Base-by-base conservation (phyloP, 2,797 vertebrate species). In the Smutsia gigantea region DNA sequence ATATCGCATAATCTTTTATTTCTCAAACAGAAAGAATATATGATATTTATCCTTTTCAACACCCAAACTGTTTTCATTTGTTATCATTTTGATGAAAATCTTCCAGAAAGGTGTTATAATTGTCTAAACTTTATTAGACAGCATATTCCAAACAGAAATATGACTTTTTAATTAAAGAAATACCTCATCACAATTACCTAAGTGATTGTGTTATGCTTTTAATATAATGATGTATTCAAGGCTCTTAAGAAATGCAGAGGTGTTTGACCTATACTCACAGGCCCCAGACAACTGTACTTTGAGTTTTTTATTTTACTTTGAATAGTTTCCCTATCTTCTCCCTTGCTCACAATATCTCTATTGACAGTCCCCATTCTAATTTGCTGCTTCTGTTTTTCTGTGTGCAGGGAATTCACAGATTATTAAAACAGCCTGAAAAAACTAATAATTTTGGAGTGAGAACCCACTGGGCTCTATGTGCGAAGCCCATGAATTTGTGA, bases 221-320 rank as follows among this genome's bases (percentile, higher is more conserved):
- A 88, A 85, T 31, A 85, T 57, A 74, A 39, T 42, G 53, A 77
- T 51, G 14, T n/a, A 66, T 57, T 71, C 94, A 82, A 93, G 51
- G n/a, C n/a, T 94, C 64, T 85, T 83, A 57, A 75, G 83, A 94
- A 94, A 18, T 57, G 2, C 39, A 21, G 51, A 21, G 42, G 71
- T 78, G 39, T 93, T 84, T 85, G 63, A 88, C 39, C 39, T 88
- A 34, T 19, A 77, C 18, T 78, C 31, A 69, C 7, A 83, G 31
- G 21, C 66, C 90, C 17, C 46, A 75, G 17, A 79, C 55, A 90
- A 68, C 74, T 61, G n/a, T 49, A 53, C 61, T 72, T 88, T 95
- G 69, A 96, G 37, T 91, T 93, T 93, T 95, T 63, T 55, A 55
- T 46, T 87, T 93, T 79, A 74, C 88, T 81, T 81, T 64, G n/a